Evolutionary conservation across 1,140 invertebrate genomes (phyloP).

Genomic region (Saccostrea glomerata): DNA sequence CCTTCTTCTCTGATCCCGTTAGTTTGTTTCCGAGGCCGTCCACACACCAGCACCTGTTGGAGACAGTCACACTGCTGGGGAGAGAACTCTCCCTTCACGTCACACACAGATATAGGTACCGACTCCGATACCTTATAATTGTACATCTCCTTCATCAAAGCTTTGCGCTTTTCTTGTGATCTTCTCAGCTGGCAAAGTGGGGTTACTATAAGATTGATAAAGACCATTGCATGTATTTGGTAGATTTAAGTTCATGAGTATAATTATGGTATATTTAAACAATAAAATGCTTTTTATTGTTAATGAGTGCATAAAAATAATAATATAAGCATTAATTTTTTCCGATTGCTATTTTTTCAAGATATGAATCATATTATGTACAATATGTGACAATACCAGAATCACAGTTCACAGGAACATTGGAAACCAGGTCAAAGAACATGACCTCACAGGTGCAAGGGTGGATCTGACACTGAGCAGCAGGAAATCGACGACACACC

Average conservation of each 20-base stretch:
- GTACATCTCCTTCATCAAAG: background rate
- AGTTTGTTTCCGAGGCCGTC: conserved; percentile 40
- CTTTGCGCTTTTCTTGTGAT: background rate
- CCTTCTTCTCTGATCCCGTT: background rate
- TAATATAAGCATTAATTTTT: too few relatives aligned
- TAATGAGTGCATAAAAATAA: too few relatives aligned
- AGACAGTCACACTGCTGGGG: conserved; percentile 42
- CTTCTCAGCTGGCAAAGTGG: conserved; percentile 43
- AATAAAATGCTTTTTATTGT: too few relatives aligned
- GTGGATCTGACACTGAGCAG: conserved; percentile 50
- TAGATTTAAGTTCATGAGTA: too few relatives aligned
- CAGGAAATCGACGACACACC: conserved; percentile 40
- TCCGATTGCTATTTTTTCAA: too few relatives aligned
- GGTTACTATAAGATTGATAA: background rate
- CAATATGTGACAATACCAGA: conserved; percentile 5
- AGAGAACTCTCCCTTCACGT: conserved; percentile 41
- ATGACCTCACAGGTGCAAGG: conserved; percentile 50
- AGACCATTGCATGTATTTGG: background rate
- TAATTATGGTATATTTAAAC: too few relatives aligned
- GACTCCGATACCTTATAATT: background rate
- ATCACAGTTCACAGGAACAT: conserved; percentile 43
- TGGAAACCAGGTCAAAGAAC: conserved; percentile 51
- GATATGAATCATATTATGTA: too few relatives aligned
- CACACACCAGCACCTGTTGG: conserved; percentile 48
- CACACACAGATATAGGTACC: conserved; percentile 34